Percentiles rank a stretch among this genome's conserved stretches.
phyloP scores from a whole-genome alignment of 2,888 invertebrate genomes.

The Beris morrisii region DNA sequence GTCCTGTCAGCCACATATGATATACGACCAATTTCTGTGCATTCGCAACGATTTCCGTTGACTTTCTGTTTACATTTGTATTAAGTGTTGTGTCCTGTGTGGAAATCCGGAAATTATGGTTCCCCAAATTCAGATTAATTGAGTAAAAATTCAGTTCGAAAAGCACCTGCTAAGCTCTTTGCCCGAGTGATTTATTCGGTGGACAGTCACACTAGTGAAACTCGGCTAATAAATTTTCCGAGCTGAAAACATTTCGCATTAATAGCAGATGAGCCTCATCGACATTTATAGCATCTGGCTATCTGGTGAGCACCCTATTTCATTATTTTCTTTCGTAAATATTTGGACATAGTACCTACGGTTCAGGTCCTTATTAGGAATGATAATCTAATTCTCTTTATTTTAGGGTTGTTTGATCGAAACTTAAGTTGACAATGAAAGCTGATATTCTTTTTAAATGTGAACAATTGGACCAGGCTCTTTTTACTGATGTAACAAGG shows the following conservation, averaged over 20 bases:
- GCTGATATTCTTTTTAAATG: no score
- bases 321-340: no score
- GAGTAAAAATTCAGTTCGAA: constrained; percentile 44
- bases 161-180: constrained; percentile 45
- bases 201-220: constrained; percentile 25
- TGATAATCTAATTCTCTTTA: no score
- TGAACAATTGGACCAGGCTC: no score
- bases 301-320: no score
- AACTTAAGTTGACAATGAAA: no score
- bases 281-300: constrained; percentile 37
- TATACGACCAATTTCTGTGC: constrained; percentile 39
- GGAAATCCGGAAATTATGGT: constrained; percentile 42
- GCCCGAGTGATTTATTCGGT: constrained; percentile 52
- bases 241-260: constrained; percentile 20
- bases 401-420: no score
- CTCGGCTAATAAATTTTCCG: constrained; percentile 34
- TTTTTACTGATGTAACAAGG: no score
- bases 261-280: constrained; percentile 33
- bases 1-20: constrained; percentile 43
- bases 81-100: constrained; percentile 35
- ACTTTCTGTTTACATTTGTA: constrained; percentile 34
- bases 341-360: no score
- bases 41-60: constrained; percentile 17
- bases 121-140: constrained; percentile 43
- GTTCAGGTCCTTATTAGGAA: no score